Base-by-base conservation (phyloP, 2,888 invertebrate genomes). In the Nemotelus pantherinus region DNA sequence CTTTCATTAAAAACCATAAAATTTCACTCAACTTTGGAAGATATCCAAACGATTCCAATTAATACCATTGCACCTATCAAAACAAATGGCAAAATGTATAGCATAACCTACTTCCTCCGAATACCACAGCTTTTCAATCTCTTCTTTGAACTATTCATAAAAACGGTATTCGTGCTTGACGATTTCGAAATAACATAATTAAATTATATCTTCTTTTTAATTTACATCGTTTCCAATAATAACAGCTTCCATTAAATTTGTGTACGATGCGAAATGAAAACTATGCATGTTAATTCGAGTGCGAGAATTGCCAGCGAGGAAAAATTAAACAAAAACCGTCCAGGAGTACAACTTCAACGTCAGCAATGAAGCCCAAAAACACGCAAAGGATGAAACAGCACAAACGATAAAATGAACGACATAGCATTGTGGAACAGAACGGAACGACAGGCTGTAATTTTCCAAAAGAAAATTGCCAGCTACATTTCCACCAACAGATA, bases 161-260 rank as follows among this genome's bases (percentile, higher is more conserved):
- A 25, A 25, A 25, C 25, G 25, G 25, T 25, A 25, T 25, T 25
- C 1, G 25, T 25, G 58, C 60, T 60, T 60, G 43, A 60, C 43
- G 60, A 7, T 60, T 60, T 60, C 60, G 60, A 60, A 60, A 60
- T 9, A 57, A 1, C 57, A 57, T 60, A 39, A 60, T 60, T 60
- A 39, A 60, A 60, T 60, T 41, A 60, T 60, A 60, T 60, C 60
- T 1, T 25, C 60, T 41, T 41, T 25, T 7, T 43, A 60, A 60
- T 60, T 60, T 60, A 60, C 43, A 3, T 41, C 60, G 43, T 60
- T 43, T 43, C 7, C 50, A 3, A 60, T 60, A 60, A 41, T 60
- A 60, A 60, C 7, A 60, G 41, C 60, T 39, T 39, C 60, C 41
- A 60, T 60, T 60, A 60, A 25, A 10, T 3, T 60, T 60, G 6